Conservation (phyloP, 2,888 invertebrate genomes). For the Yponomeuta malinellus region DNA sequence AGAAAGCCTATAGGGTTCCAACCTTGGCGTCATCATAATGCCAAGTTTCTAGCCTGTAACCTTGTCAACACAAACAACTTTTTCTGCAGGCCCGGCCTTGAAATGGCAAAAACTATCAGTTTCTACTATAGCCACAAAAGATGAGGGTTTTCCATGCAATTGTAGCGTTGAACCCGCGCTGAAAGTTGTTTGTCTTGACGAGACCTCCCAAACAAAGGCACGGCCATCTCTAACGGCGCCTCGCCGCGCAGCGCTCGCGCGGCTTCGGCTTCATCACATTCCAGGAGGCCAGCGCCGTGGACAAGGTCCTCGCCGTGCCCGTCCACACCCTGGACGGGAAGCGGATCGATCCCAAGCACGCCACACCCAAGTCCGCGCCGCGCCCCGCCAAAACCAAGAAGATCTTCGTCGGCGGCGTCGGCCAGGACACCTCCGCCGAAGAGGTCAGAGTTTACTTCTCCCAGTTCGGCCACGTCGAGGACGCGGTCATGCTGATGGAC, state of each 20-base stretch:
- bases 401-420: slow-evolving; percentile 94
- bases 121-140: no score
- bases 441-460: slow-evolving; percentile 93
- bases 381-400: slow-evolving; percentile 93
- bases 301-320: slow-evolving; percentile 92
- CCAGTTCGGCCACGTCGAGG: slow-evolving; percentile 92
- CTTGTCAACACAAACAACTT: no score
- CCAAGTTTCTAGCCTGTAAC: no score
- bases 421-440: slow-evolving; percentile 93
- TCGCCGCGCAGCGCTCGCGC: slow-evolving; percentile 88
- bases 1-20: no score
- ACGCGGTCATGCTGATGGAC: slow-evolving; percentile 95
- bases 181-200: no score
- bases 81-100: no score
- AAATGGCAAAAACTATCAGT: no score
- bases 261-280: slow-evolving; percentile 97
- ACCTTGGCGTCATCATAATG: no score
- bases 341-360: slow-evolving; percentile 95
- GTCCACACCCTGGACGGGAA: slow-evolving; percentile 94
- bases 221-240: slow-evolving; percentile 2
- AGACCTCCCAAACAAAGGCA: no score
- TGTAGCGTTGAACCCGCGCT: no score
- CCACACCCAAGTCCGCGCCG: slow-evolving; percentile 92
- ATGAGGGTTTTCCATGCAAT: no score
- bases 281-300: slow-evolving; percentile 92